Evolutionary conservation across 2,888 invertebrate genomes (phyloP).

Genomic region (Amiota minor): DNA sequence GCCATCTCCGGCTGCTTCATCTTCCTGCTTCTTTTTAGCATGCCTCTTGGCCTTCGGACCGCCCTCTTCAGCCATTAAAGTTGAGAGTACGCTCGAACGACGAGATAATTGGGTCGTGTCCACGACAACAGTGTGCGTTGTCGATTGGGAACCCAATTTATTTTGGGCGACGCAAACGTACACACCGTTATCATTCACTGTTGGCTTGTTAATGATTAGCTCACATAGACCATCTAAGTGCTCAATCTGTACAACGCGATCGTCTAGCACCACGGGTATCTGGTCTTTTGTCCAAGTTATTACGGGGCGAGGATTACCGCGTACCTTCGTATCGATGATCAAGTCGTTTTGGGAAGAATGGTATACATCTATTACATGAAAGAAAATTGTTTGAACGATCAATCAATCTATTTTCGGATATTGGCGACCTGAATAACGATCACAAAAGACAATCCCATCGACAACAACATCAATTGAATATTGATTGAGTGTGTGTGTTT

Average conservation of each 20-base stretch:
- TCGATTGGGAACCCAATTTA: conserved; percentile 82
- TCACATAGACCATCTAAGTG: conserved; percentile 85
- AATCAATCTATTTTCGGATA: conserved; percentile 64
- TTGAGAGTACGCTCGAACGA: conserved; percentile 67
- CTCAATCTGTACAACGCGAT: conserved; percentile 79
- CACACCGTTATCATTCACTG: conserved; percentile 76
- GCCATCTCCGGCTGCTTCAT: conserved; percentile 74
- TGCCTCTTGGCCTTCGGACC: conserved; percentile 57
- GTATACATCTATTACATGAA: conserved; percentile 78
- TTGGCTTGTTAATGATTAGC: conserved; percentile 80
- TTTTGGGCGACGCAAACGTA: conserved; percentile 79
- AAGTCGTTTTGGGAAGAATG: conserved; percentile 83
- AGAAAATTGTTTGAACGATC: conserved; percentile 50
- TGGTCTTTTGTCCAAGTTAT: conserved; percentile 85
- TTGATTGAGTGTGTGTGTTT: conserved; percentile 36
- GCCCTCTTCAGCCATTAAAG: conserved; percentile 61
- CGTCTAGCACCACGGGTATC: conserved; percentile 75
- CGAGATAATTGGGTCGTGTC: conserved; percentile 69
- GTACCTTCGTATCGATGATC: conserved; percentile 84
- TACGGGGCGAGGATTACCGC: conserved; percentile 82
- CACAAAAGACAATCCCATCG: conserved; percentile 20
- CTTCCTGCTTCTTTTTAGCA: conserved; percentile 58
- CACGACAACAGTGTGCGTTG: conserved; percentile 79
- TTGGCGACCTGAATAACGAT: conserved; percentile 61
- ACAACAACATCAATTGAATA: conserved; percentile 37